Base-by-base conservation (phyloP, 92 coral and sea anemone species). In the Epizoanthus fatuus region DNA sequence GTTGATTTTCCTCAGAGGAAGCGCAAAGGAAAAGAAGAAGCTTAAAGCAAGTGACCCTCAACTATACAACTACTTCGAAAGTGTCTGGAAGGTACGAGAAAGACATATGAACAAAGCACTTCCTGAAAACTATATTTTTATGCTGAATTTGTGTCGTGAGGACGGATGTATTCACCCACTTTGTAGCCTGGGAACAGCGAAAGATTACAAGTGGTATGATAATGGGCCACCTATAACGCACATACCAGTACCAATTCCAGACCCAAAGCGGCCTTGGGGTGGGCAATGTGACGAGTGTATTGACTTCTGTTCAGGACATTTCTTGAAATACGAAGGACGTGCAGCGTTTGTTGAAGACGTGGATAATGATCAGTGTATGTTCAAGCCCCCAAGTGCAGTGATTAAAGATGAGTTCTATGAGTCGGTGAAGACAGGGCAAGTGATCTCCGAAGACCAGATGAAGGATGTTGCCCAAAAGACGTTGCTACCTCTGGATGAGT, bases 171-270 rank as follows among this genome's bases (percentile, higher is more conserved):
- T 68, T 25, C 91, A 87, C 62, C 94, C 91, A 7, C 71, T 90
- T 69, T 90, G 90, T 73, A 22, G 25, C 25, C 25, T 22, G 88
- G 53, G 67, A 52, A 64, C n/a, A 74, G 53, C 54, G 63, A 75
- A 40, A 75, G 86, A 80, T 60, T 13, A 81, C 47, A 87, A 80
- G 70, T 91, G 92, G 91, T 87, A 42, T 73, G 88, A 84, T 29
- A 57, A 84, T 83, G 92, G 92, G 5, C 94, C 92, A 51, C 84
- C 83, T 3, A 32, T 88, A 3, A 38, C 75, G 14, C 79, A 87
- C 44, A 17, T 88, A 3, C 90, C 92, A 3, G 44, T 91, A 11
- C 94, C 94, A 14, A 88, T 91, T 49, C 90, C 94, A 35, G 92
- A 87, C 54, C 87, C 94, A 22, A 57, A 60, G 57, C 63, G 47